Base-by-base conservation (phyloP, 2,797 vertebrate genomes). In the Perodicticus potto region DNA sequence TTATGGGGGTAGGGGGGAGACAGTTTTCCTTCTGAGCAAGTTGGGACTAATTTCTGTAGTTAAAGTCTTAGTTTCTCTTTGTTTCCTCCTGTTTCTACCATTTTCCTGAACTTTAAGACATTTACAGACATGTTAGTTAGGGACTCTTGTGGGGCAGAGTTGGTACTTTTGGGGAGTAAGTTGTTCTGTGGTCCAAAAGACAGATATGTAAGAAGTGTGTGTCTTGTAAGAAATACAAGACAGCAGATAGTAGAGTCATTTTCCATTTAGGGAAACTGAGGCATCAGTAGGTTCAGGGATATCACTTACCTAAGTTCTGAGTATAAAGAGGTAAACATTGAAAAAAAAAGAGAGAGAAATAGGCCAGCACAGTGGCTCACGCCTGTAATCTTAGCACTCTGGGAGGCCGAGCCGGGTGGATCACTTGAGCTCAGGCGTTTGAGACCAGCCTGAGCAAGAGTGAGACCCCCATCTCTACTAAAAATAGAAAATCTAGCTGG, bases 21-120 rank as follows among this genome's bases (percentile, higher is more conserved):
- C 97, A 40, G 74, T 98, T 98, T 98, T 98, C 97, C 97, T 98
- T 98, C 97, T 98, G 97, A 98, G 96, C 97, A 16, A 96, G 97
- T 94, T 37, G 96, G 93, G 98, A 95, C 98, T 97, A 57, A 96
- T 92, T 95, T 90, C 94, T 97, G 32, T 91, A 98, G 91, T 94
- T 88, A 87, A 95, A 67, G 65, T n/a, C 16, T 67, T 67, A 98
- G 95, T 74, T 6, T 95, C 85, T 96, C 67, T 88, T 93, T 95
- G 76, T 86, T 95, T 17, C 63, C 74, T 89, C 34, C 40, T 70
- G 17, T 19, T 61, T 89, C 49, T 92, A 69, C 20, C 37, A 37
- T 40, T 69, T 93, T 20, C 73, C 49, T 97, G 72, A 90, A 82
- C 0, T 78, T 89, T 27, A 37, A 72, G 81, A 95, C 63, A 81